Conservation (phyloP, 2,888 invertebrate genomes). For the Melolontha melolontha region DNA sequence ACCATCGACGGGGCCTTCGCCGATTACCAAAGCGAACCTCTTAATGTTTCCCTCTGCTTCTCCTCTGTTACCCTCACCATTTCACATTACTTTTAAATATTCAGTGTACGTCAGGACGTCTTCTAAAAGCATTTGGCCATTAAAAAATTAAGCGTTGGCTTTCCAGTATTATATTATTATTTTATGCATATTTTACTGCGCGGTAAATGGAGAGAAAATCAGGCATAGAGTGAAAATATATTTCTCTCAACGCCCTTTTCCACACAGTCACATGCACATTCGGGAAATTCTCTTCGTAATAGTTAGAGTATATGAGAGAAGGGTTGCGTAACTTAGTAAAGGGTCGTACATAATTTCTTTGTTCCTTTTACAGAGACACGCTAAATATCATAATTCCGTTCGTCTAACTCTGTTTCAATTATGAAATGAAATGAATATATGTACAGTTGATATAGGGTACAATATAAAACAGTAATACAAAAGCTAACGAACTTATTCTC, state of each 20-base stretch:
- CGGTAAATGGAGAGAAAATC: conserved; percentile 64
- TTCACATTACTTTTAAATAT: conserved; percentile 65
- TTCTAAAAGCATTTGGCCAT: conserved; percentile 76
- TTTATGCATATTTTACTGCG: conserved; percentile 65
- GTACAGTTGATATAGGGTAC: neutral
- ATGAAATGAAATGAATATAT: neutral
- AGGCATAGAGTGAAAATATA: conserved; percentile 49
- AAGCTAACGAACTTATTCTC: no score
- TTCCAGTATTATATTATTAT: conserved; percentile 66
- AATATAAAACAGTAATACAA: no score
- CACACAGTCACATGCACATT: conserved; percentile 16
- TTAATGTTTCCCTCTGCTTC: conserved; percentile 54
- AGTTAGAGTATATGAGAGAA: conserved; percentile 1
- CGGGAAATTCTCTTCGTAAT: conserved; percentile 10
- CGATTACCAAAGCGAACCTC: conserved; percentile 55
- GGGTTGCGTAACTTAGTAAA: conserved; percentile 23
- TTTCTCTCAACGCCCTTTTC: conserved; percentile 37
- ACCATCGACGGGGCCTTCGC: conserved; percentile 46
- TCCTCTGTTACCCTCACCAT: conserved; percentile 34
- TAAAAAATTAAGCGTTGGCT: conserved; percentile 69
- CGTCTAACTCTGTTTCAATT: conserved; percentile 4
- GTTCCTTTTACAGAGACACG: conserved; percentile 1
- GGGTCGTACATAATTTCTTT: conserved; percentile 10
- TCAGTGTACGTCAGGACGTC: conserved; percentile 64
- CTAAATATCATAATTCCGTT: conserved; percentile 24